Percentiles rank a stretch among this genome's conserved stretches.
Conservation (phyloP, 2,888 invertebrate genomes). For the Augiades crinisus region DNA sequence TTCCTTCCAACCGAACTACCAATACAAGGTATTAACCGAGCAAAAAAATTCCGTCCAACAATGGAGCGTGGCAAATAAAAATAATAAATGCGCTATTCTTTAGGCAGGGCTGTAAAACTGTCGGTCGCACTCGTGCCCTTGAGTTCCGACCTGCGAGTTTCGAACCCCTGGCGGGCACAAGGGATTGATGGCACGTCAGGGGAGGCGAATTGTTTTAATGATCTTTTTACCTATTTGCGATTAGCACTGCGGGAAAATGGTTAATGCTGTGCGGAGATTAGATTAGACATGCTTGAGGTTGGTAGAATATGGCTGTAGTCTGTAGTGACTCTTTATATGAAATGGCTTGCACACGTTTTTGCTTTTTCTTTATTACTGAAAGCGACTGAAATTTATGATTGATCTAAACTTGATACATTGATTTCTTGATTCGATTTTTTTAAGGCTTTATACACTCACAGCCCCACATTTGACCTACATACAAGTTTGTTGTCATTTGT, state of each 20-base stretch:
- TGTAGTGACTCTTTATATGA: too few relatives aligned
- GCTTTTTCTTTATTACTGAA: too few relatives aligned
- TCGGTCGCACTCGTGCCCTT: constrained; percentile 66
- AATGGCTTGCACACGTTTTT: too few relatives aligned
- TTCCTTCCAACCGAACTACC: constrained; percentile 29
- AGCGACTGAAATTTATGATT: too few relatives aligned
- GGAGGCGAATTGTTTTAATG: constrained; percentile 39
- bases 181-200: constrained; percentile 47
- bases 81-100: constrained; percentile 78
- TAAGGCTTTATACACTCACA: too few relatives aligned
- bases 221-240: constrained; percentile 25
- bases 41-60: constrained; percentile 55
- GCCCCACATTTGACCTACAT: too few relatives aligned
- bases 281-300: too few relatives aligned
- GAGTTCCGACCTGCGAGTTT: constrained; percentile 47
- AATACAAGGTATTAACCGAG: constrained; percentile 59
- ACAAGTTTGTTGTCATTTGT: too few relatives aligned
- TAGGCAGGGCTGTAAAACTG: constrained; percentile 74
- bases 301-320: too few relatives aligned
- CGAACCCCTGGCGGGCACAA: constrained; percentile 41
- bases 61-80: constrained; percentile 68
- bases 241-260: constrained; percentile 1
- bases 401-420: too few relatives aligned
- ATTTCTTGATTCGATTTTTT: too few relatives aligned
- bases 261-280: too few relatives aligned